Evolutionary conservation across 2,797 vertebrate species (phyloP).

Genomic region (Coccyzus lansbergi): DNA sequence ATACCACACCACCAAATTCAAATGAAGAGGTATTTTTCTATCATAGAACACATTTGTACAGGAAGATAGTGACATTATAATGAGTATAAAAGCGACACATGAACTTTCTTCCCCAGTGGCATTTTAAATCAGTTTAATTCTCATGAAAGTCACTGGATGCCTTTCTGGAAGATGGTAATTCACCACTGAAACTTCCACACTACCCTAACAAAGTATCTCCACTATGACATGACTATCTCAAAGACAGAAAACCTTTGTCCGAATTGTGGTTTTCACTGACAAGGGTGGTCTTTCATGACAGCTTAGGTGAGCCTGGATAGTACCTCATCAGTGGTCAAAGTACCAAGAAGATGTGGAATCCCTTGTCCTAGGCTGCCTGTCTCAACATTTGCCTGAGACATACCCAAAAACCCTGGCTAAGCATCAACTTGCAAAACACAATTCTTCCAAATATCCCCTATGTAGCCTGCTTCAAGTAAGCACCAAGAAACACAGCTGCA

Average conservation of each 20-base stretch:
- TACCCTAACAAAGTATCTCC: background rate
- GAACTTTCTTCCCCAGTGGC: background rate
- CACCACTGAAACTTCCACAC: background rate
- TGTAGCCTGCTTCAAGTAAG: background rate
- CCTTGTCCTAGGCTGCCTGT: background rate
- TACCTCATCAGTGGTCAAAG: background rate
- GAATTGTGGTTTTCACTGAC: background rate
- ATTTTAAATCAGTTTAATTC: background rate
- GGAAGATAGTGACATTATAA: background rate
- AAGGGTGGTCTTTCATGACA: background rate
- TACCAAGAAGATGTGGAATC: background rate
- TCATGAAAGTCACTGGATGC: background rate
- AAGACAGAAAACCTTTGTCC: background rate
- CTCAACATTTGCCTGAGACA: background rate
- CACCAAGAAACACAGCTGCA: background rate
- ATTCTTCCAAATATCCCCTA: background rate
- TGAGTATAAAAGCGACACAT: background rate
- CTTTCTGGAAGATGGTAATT: background rate
- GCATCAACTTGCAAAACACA: background rate
- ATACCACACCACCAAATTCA: background rate
- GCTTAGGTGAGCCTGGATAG: background rate
- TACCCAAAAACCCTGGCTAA: background rate
- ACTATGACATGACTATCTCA: rapidly evolving
- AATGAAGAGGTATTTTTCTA: background rate
- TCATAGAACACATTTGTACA: rapidly evolving